Base-by-base conservation (phyloP, 1,140 invertebrate genomes). In the Papilio helenus region DNA sequence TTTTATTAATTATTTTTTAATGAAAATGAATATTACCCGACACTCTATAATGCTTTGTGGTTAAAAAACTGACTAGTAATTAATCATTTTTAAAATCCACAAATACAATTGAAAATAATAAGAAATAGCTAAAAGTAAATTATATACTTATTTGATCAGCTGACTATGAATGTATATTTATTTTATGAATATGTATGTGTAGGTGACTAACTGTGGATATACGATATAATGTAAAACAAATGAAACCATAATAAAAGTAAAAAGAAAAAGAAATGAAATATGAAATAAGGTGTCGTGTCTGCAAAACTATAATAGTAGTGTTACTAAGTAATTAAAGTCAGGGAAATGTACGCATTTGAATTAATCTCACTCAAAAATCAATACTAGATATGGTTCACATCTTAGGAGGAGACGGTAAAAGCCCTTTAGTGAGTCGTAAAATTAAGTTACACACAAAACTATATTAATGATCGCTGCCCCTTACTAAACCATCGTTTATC, bases 111-210 rank as follows among this genome's bases (percentile, higher is more conserved):
- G 29, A 29, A 29, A 49, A 1, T 18, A 8, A 18, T 14, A 26
- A 26, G 9, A 14, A n/a, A 10, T 61, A 23, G 3, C 20, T 8
- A 26, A 26, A 14, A 3, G 8, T 10, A 23, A 26, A 2, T 3
- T 61, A 20, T 58, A n/a, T 61, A 26, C 61, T 68, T 68, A 26
- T 68, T 68, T 68, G 61, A 29, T 29, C 61, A 68, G 61, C 61
- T 68, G 61, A 68, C 14, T 23, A 26, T 4, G 1, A 26, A 26
- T 26, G 2, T 51, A 18, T 46, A 14, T 14, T 12, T 46, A 16
- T 46, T 46, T 14, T 44, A 44, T 58, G 55, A 23, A 39, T 7
- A 14, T 23, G 10, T 26, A 10, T 65, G 23, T 9, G 26, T 34
- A 68, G 61, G 61, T 68, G 61, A 65, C 2, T 29, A 34, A 12